Evolutionary conservation across 2,113 vertebrate genomes (phyloP), one percentile per base, ranked within the genome.

Genomic region (Elgaria multicarinata): DNA sequence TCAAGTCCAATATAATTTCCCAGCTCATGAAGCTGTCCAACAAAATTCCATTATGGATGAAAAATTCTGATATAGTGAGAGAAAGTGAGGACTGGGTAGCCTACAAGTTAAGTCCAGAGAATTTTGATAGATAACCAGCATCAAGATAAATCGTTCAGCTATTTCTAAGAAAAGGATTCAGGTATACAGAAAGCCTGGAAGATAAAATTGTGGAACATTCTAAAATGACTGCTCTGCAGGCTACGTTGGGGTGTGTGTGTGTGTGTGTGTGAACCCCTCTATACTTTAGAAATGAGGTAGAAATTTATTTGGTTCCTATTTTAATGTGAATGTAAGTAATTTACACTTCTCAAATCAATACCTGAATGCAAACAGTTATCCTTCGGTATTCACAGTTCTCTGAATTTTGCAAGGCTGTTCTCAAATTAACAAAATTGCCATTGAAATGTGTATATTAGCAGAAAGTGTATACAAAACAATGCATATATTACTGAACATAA

Each of bases 321-420:
- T 69, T 28, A 69, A 69, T 31, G 67, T 8, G 28, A 69, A 69
- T 5, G 6, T 31, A 69, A 9, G 5, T 20, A 92, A 93, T 90
- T 67, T 80, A 76, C 53, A 87, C 85, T 93, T 95, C 92, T 1
- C 10, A 10, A 69, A 69, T 9, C 67, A 69, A 33, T 69, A 69
- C 28, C 6, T 31, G 24, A 69, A 66, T 1, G 5, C 6, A 66
- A 66, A 22, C 20, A 66, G 20, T 66, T 66, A 66, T 66, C 5
- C 64, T 66, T 66, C 26, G 26, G 64, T 66, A 66, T 66, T 22
- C 26, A 5, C 64, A 66, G 64, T 66, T 24, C 26, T 66, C 64
- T 50, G 46, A 50, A 50, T 50, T 50, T 50, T 50, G 46, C 8
- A 8, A 50, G 46, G 26, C 64, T 66, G 64, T 66, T 18, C 64